phyloP scores from a whole-genome alignment of 2,797 vertebrate species.

The Paedocypris micromegethes region DNA sequence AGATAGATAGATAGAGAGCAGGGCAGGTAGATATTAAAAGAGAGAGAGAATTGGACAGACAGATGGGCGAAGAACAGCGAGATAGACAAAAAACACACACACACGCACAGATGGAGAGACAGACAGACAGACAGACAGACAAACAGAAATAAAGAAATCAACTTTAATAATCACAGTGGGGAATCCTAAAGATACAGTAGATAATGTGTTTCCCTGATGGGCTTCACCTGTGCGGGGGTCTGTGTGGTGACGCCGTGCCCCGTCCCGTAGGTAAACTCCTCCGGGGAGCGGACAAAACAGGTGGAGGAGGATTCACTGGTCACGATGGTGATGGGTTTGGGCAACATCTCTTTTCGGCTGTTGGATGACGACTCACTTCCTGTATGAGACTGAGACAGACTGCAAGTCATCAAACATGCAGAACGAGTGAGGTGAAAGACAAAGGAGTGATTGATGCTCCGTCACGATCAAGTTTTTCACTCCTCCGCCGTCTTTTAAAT shows the following conservation, averaged over 20 bases:
- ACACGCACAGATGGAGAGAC: neutral
- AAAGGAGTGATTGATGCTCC: too few species aligned
- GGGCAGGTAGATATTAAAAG: too few species aligned
- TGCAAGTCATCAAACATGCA: slow-evolving; percentile 56
- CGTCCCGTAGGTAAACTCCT: slow-evolving; percentile 70
- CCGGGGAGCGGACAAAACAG: slow-evolving; percentile 71
- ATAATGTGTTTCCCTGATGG: neutral
- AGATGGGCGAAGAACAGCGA: too few species aligned
- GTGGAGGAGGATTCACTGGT: slow-evolving; percentile 83
- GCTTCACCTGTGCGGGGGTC: slow-evolving; percentile 70
- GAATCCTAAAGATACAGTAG: too few species aligned
- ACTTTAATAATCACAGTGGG: neutral
- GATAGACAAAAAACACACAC: too few species aligned
- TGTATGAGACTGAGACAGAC: slow-evolving; percentile 79
- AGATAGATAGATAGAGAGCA: too few species aligned
- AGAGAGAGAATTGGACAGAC: too few species aligned
- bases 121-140: neutral
- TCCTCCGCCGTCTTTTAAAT: too few species aligned
- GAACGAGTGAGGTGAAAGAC: neutral
- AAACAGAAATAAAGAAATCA: neutral
- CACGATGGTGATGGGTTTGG: slow-evolving; percentile 76
- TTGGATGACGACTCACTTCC: slow-evolving; percentile 89
- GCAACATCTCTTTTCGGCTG: slow-evolving; percentile 86
- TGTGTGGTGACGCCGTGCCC: slow-evolving; percentile 64
- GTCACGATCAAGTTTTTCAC: too few species aligned